Evolutionary conservation across 2,888 invertebrate species (phyloP).

Genomic region (Leptura quadrifasciata): DNA sequence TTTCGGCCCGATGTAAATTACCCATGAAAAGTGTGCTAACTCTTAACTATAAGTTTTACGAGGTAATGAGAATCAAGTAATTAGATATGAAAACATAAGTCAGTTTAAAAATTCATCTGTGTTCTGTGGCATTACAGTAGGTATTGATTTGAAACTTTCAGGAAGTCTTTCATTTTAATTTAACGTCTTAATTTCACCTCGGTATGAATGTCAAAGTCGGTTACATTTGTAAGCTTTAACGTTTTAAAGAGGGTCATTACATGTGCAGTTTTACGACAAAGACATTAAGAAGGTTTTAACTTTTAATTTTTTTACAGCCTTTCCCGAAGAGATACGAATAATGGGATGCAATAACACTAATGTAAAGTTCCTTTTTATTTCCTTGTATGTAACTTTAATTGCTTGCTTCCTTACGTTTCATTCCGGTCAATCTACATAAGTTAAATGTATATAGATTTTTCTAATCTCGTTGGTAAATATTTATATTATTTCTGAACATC

Average conservation of each 20-base stretch:
- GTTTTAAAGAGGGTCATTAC: background rate
- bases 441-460: background rate
- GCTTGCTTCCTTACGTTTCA: background rate
- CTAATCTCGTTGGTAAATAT: too few relatives aligned
- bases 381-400: background rate
- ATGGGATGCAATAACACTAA: background rate
- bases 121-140: too few relatives aligned
- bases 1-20: too few relatives aligned
- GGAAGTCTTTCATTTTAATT: background rate
- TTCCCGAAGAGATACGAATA: background rate
- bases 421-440: background rate
- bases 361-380: background rate
- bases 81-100: too few relatives aligned
- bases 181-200: background rate
- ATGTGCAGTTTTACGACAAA: constrained; percentile 2
- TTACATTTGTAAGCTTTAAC: background rate
- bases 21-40: too few relatives aligned
- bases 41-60: too few relatives aligned
- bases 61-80: too few relatives aligned
- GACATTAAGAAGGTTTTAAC: background rate
- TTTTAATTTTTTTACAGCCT: background rate
- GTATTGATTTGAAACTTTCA: background rate
- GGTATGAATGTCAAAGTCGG: background rate
- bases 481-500: too few relatives aligned
- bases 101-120: too few relatives aligned